Evolutionary conservation across 2,888 invertebrate genomes (phyloP).

Genomic region (Crematogaster levior): DNA sequence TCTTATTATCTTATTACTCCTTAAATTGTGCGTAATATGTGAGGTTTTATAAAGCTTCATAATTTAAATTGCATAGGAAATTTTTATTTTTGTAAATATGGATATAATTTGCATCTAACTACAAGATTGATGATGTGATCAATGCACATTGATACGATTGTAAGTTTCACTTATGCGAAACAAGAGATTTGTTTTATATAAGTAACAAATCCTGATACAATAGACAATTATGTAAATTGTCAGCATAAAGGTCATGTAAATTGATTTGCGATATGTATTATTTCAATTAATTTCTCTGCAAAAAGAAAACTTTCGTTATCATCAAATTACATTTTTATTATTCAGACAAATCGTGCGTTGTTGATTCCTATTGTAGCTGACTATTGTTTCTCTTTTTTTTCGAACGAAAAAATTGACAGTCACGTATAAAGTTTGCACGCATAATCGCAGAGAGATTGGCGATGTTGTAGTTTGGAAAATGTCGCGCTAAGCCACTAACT

Average conservation of each 20-base stretch:
- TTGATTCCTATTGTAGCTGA: too few relatives aligned
- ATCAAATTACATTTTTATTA: neutral
- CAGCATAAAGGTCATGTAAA: neutral
- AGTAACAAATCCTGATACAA: neutral
- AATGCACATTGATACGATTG: neutral
- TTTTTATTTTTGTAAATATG: neutral
- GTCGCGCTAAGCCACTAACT: slow-evolving; percentile 32
- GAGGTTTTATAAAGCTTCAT: neutral
- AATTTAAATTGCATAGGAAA: neutral
- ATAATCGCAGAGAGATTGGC: neutral
- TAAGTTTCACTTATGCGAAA: neutral
- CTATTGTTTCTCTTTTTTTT: neutral
- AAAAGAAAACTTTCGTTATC: neutral
- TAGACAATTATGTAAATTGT: neutral
- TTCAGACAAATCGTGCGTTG: neutral
- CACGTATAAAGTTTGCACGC: neutral
- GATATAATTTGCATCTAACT: neutral
- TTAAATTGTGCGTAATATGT: neutral
- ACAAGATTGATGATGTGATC: neutral
- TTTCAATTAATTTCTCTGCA: neutral
- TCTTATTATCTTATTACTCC: neutral
- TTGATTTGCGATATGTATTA: neutral
- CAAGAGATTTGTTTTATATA: neutral
- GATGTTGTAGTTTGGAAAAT: slow-evolving; percentile 24
- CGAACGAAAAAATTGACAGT: neutral